Conservation (phyloP, 2,797 vertebrate species). For the Nyctalus aviator region DNA sequence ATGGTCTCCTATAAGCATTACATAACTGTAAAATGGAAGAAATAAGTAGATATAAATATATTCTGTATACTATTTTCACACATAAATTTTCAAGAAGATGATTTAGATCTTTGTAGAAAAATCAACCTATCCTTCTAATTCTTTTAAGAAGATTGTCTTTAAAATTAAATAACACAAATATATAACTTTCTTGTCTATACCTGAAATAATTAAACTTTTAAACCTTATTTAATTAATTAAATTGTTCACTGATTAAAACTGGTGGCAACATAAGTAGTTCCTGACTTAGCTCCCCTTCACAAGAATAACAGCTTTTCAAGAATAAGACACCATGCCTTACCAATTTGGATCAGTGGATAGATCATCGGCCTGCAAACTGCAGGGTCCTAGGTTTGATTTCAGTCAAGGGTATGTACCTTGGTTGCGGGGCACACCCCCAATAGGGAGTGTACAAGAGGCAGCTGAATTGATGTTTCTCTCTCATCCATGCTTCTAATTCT, state of each 20-base stretch:
- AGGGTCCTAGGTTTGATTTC: too few relatives aligned
- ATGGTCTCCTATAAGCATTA: not conserved
- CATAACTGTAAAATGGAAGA: not conserved
- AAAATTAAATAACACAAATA: conserved; percentile 1
- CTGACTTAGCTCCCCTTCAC: not conserved
- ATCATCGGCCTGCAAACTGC: too few relatives aligned
- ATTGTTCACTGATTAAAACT: not conserved
- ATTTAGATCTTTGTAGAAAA: not conserved
- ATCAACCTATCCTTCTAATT: not conserved
- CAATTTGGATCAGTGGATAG: too few relatives aligned
- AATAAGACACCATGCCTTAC: not conserved
- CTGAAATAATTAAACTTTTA: conserved; percentile 4
- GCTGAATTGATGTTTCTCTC: too few relatives aligned
- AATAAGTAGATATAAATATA: not conserved
- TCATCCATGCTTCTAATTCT: too few relatives aligned
- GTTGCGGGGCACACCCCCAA: too few relatives aligned
- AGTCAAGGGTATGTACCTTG: too few relatives aligned
- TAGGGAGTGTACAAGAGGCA: too few relatives aligned
- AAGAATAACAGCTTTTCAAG: not conserved
- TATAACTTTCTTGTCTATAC: not conserved
- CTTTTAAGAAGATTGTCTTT: not conserved
- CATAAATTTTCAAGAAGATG: not conserved
- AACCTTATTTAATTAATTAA: not conserved
- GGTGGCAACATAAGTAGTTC: not conserved
- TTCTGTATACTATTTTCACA: not conserved